phyloP scores from a whole-genome alignment of 2,888 invertebrate species.

The Brachynemurus nebulosus region DNA sequence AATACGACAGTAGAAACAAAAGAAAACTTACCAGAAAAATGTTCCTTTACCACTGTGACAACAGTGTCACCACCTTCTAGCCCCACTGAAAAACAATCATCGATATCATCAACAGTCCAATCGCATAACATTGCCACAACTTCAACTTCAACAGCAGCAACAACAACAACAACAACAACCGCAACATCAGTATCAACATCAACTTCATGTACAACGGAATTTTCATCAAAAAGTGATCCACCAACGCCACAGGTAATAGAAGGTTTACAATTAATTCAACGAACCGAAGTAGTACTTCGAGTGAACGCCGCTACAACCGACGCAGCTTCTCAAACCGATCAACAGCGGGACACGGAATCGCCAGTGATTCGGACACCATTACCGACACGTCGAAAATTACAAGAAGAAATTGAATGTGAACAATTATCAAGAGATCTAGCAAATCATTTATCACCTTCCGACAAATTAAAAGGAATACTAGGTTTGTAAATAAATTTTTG shows the following conservation, averaged over 20 bases:
- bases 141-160: slow-evolving; percentile 30
- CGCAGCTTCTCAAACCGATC: slow-evolving; percentile 34
- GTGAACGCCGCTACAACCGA: slow-evolving; percentile 47
- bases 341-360: slow-evolving; percentile 22
- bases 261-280: slow-evolving; percentile 42
- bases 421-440: slow-evolving; percentile 48
- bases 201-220: slow-evolving; percentile 13
- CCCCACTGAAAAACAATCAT: neutral
- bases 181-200: slow-evolving; percentile 20
- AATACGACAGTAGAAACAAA: neutral
- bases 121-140: too few relatives aligned
- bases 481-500: slow-evolving; percentile 32
- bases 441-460: slow-evolving; percentile 44
- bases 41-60: slow-evolving; percentile 9
- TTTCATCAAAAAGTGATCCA: too few relatives aligned
- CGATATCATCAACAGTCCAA: neutral
- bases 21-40: neutral
- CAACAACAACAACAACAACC: slow-evolving; percentile 19
- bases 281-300: slow-evolving; percentile 46
- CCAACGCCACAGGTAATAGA: slow-evolving; percentile 28
- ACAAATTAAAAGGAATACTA: slow-evolving; percentile 51
- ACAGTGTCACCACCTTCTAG: neutral
- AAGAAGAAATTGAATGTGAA: slow-evolving; percentile 70
- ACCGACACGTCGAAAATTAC: slow-evolving; percentile 40
- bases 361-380: slow-evolving; percentile 31